These are phyloP conservation scores for Chrysotoxum bicinctum DNA, from an alignment of 2,888 invertebrate species.

Conservation along the genomic window DNA sequence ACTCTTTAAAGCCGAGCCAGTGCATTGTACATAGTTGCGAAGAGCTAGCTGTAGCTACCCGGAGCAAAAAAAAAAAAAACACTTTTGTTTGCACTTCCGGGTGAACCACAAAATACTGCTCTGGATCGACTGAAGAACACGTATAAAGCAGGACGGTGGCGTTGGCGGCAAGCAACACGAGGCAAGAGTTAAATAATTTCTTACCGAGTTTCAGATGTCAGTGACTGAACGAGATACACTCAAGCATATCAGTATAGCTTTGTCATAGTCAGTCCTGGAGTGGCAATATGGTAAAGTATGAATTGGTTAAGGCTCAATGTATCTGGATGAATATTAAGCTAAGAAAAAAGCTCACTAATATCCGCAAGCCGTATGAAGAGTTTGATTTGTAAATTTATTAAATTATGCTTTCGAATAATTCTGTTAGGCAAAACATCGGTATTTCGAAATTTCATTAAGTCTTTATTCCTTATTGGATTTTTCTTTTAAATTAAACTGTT, in stretches of 20 bases:
- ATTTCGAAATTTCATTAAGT: no score
- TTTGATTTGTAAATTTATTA: no score
- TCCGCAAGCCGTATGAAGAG: no score
- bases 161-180: slow-evolving; percentile 2
- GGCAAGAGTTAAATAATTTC: slow-evolving; percentile 44
- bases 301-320: neutral
- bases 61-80: neutral
- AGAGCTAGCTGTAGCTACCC: neutral
- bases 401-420: no score
- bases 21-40: slow-evolving; percentile 44
- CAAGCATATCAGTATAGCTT: slow-evolving; percentile 3
- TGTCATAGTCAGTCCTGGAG: neutral
- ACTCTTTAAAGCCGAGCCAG: slow-evolving; percentile 27
- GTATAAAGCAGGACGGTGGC: slow-evolving; percentile 7
- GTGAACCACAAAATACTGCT: slow-evolving; percentile 59
- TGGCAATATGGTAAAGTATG: neutral
- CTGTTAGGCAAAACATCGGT: no score
- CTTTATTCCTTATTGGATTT: no score
- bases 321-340: no score
- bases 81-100: slow-evolving; percentile 63
- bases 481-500: no score
- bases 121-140: slow-evolving; percentile 27
- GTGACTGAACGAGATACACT: slow-evolving; percentile 31
- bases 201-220: slow-evolving; percentile 55
- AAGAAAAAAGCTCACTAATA: no score